Evolutionary conservation across 2,113 vertebrate genomes (phyloP).

Genomic region (Calidris pugnax): DNA sequence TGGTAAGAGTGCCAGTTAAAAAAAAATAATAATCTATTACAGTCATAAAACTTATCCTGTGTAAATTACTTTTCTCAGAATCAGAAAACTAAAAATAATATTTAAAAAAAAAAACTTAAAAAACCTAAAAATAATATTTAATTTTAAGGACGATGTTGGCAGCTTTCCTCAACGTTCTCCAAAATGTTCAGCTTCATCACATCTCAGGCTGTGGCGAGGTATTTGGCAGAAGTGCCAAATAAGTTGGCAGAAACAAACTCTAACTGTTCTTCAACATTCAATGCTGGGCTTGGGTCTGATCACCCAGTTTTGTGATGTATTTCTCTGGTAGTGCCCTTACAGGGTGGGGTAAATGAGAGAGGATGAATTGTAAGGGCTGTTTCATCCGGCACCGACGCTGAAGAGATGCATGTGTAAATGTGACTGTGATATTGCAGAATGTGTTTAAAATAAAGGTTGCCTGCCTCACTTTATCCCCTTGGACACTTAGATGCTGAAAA

Average conservation of each 20-base stretch:
- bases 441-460: background rate
- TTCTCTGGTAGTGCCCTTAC: background rate
- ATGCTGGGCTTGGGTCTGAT: background rate
- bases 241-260: background rate
- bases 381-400: background rate
- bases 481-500: background rate
- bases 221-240: background rate
- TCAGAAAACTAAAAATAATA: background rate
- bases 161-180: background rate
- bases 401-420: background rate
- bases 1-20: background rate
- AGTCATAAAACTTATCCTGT: background rate
- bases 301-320: accelerated
- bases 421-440: background rate
- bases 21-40: background rate
- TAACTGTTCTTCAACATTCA: background rate
- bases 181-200: background rate
- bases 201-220: background rate
- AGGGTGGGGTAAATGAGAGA: background rate
- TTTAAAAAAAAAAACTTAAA: too few relatives aligned
- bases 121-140: background rate
- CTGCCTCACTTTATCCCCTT: background rate
- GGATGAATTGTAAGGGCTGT: background rate
- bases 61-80: background rate
- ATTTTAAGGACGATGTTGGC: background rate